These are phyloP conservation scores for Deilephila elpenor DNA, from an alignment of 2,888 invertebrate species.

Conservation along the genomic window DNA sequence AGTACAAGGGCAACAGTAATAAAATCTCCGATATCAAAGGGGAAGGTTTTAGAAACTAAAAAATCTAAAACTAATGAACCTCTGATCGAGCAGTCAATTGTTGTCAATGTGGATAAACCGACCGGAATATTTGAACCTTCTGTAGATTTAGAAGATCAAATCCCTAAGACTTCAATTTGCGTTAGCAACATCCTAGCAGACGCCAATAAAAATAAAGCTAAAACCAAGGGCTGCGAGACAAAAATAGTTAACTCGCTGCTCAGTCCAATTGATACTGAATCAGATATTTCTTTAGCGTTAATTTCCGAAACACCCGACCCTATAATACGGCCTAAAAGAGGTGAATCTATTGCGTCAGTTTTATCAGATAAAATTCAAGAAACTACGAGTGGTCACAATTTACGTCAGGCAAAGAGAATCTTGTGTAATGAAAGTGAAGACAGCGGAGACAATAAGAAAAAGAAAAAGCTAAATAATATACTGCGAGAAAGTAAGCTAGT, in stretches of 20 bases:
- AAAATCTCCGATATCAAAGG: constrained; percentile 83
- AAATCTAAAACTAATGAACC: constrained; percentile 67
- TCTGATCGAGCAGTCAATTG: constrained; percentile 57
- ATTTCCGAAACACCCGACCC: constrained; percentile 75
- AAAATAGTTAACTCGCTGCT: constrained; percentile 62
- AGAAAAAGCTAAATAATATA: constrained; percentile 71
- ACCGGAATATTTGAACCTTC: constrained; percentile 90
- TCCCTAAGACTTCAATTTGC: constrained; percentile 84
- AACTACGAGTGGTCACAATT: constrained; percentile 74
- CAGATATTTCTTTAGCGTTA: constrained; percentile 73
- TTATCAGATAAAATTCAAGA: constrained; percentile 81
- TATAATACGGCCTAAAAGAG: constrained; percentile 73
- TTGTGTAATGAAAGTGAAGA: constrained; percentile 69
- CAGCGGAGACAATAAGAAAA: constrained; percentile 73
- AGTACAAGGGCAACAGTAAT: constrained; percentile 83
- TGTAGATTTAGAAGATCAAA: constrained; percentile 87
- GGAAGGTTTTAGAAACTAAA: constrained; percentile 77
- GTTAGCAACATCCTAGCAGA: constrained; percentile 69
- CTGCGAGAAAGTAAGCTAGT: constrained; percentile 79
- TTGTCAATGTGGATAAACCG: constrained; percentile 81
- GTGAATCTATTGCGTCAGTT: constrained; percentile 78
- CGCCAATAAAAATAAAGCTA: constrained; percentile 70
- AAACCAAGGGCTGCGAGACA: constrained; percentile 56
- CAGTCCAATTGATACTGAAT: constrained; percentile 70
- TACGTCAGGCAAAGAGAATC: constrained; percentile 77